A percentile compares a stretch with the other conserved stretches of the same genome.
Conservation (phyloP, 2,888 invertebrate species). For the Balanococcus diminutus region DNA sequence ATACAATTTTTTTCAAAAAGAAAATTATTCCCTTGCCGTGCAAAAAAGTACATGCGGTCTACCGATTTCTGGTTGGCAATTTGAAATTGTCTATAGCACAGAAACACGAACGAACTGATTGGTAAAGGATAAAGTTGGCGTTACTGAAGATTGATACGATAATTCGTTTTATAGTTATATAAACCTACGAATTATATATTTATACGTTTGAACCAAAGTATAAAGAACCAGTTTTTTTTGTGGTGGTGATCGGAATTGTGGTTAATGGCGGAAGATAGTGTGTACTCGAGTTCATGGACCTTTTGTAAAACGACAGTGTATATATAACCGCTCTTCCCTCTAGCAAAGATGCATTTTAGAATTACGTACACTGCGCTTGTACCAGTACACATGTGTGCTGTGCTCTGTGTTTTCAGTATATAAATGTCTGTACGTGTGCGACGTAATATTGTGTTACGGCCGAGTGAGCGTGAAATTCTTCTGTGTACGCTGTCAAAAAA, state of each 20-base stretch:
- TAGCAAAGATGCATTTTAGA: constrained; percentile 15
- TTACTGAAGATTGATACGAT: background rate
- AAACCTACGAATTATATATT: constrained; percentile 29
- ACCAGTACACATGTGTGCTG: background rate
- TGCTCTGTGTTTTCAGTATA: background rate
- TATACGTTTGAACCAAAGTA: constrained; percentile 13
- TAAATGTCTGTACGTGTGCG: background rate
- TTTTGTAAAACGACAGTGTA: constrained; percentile 34
- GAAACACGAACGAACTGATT: background rate
- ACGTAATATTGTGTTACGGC: constrained; percentile 34
- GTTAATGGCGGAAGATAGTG: constrained; percentile 34
- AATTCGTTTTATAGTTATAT: constrained; percentile 11
- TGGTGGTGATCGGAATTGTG: constrained; percentile 34
- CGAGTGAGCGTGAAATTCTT: constrained; percentile 34
- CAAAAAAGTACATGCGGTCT: too few relatives aligned
- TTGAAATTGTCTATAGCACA: too few relatives aligned
- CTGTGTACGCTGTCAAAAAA: constrained; percentile 34
- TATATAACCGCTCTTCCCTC: constrained; percentile 26
- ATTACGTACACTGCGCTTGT: constrained; percentile 1
- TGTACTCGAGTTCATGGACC: constrained; percentile 23
- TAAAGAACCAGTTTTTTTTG: constrained; percentile 34
- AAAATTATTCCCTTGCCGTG: too few relatives aligned
- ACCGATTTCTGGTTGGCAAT: too few relatives aligned
- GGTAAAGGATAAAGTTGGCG: background rate
- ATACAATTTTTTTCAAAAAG: too few relatives aligned